Percentiles rank a stretch among this genome's conserved stretches.
phyloP scores from a whole-genome alignment of 2,888 invertebrate genomes.

The Podotricha telesiphe region DNA sequence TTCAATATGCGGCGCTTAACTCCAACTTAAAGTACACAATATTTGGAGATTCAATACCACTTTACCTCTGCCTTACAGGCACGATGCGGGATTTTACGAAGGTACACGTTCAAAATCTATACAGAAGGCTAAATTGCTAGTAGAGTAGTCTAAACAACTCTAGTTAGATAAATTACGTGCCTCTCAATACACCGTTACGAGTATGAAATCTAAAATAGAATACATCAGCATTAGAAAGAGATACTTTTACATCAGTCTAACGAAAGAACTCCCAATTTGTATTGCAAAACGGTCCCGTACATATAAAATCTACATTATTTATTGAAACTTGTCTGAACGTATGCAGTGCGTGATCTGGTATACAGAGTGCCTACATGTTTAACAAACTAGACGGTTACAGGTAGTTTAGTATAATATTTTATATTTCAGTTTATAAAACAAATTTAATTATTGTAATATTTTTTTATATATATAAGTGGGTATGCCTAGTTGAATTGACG shows the following conservation, averaged over 20 bases:
- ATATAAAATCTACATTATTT: constrained; percentile 33
- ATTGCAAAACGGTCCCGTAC: constrained; percentile 26
- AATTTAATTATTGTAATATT: too few species aligned
- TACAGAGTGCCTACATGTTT: constrained; percentile 5
- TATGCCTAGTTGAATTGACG: too few species aligned
- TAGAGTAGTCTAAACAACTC: constrained; percentile 14
- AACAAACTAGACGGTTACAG: constrained; percentile 6
- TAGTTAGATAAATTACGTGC: background rate
- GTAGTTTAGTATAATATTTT: background rate
- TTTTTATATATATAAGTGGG: too few species aligned
- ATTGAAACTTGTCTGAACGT: constrained; percentile 33
- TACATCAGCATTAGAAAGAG: constrained; percentile 25
- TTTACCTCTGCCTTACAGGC: too few species aligned
- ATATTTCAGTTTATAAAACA: too few species aligned
- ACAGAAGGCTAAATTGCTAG: constrained; percentile 1
- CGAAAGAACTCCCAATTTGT: constrained; percentile 33
- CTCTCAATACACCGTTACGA: background rate
- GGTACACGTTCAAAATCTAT: background rate
- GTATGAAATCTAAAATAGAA: constrained; percentile 22
- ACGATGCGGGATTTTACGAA: too few species aligned
- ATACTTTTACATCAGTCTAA: constrained; percentile 27
- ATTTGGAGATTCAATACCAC: too few species aligned
- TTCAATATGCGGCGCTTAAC: too few species aligned
- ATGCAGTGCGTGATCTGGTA: constrained; percentile 34
- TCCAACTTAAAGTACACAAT: too few species aligned